A percentile compares a stretch with the other conserved stretches of the same genome.
Evolutionary conservation across 2,797 vertebrate species (phyloP).

Genomic region (Gymnoscopelus braueri): DNA sequence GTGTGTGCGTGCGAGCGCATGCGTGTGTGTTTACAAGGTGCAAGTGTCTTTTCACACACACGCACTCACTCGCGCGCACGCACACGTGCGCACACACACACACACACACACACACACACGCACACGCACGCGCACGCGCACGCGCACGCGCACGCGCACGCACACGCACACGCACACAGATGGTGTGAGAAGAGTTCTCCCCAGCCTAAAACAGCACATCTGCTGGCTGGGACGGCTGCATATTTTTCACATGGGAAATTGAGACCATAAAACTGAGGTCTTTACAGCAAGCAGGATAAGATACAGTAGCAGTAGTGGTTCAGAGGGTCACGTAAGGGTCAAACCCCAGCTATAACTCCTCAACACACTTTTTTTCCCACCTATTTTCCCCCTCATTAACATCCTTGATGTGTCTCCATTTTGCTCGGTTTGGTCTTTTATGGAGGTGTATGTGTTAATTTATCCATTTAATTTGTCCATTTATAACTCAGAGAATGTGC

Average conservation of each 20-base stretch:
- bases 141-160: conserved; percentile 7
- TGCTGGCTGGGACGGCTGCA: conserved; percentile 33
- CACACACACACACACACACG: conserved; percentile 4
- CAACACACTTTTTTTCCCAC: conserved; percentile 45
- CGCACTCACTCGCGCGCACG: background rate
- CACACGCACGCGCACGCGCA: background rate
- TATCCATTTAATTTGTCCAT: too few species aligned
- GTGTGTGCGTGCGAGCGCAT: too few species aligned
- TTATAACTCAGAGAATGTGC: too few species aligned
- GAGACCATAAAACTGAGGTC: conserved; percentile 51
- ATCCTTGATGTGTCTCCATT: conserved; percentile 25
- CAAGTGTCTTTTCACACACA: background rate
- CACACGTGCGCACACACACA: conserved; percentile 1
- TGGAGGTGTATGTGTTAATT: background rate
- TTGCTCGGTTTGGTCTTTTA: conserved; percentile 25
- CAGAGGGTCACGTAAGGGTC: conserved; percentile 30
- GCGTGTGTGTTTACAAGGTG: too few species aligned
- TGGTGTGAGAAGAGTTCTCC: conserved; percentile 27
- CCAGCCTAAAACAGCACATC: conserved; percentile 34
- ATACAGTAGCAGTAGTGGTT: conserved; percentile 53
- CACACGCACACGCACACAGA: conserved; percentile 1
- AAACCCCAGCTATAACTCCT: conserved; percentile 49
- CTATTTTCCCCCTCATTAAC: conserved; percentile 41
- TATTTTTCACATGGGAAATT: conserved; percentile 52
- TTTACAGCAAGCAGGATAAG: conserved; percentile 38